These are phyloP conservation scores for Atta texana DNA, from an alignment of 1,140 invertebrate species.

Conservation along the genomic window DNA sequence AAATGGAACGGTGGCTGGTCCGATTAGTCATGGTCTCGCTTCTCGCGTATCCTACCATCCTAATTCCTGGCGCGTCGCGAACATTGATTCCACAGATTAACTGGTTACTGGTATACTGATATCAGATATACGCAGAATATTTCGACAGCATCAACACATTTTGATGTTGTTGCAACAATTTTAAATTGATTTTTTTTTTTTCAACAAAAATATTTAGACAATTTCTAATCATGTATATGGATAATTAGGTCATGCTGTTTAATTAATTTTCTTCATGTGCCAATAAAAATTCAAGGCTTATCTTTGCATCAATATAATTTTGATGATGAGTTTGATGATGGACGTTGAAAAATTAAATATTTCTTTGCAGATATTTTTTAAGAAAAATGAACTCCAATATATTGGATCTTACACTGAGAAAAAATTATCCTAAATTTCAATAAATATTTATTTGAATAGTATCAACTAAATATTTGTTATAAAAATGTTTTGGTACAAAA, in stretches of 20 bases:
- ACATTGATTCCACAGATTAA: constrained; percentile 45
- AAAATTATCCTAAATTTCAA: too few relatives aligned
- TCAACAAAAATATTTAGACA: not conserved
- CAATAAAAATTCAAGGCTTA: not conserved
- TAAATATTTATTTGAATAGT: too few relatives aligned
- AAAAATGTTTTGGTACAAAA: too few relatives aligned
- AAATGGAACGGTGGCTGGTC: constrained; percentile 72
- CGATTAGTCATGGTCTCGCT: constrained; percentile 69
- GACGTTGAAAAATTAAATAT: not conserved
- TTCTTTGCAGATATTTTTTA: not conserved
- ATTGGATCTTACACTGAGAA: not conserved
- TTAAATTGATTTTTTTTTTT: not conserved
- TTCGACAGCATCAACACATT: not conserved
- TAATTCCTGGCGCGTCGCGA: constrained; percentile 64
- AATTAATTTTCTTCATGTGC: not conserved
- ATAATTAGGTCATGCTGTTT: not conserved
- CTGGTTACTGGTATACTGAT: not conserved
- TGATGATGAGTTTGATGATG: not conserved
- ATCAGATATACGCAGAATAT: not conserved
- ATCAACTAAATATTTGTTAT: too few relatives aligned
- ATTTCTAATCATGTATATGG: not conserved
- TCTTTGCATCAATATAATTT: not conserved
- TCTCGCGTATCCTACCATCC: constrained; percentile 62
- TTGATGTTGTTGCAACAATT: not conserved
- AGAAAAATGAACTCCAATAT: not conserved